Base-by-base conservation (phyloP, 1,140 invertebrate genomes). In the Scaptodrosophila lebanonensis region DNA sequence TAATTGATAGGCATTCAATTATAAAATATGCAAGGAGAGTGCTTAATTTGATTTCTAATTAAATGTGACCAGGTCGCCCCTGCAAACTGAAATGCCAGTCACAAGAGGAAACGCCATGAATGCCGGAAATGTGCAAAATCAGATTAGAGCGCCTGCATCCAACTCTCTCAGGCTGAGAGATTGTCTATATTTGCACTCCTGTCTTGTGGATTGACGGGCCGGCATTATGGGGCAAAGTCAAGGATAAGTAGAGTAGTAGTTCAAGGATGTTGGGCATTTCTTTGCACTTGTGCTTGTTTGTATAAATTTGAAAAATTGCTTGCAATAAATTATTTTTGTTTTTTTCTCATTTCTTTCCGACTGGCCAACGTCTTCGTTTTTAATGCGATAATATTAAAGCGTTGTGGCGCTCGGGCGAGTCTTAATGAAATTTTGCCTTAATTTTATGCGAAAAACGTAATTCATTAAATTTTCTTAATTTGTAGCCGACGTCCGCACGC, bases 1-100 rank as follows among this genome's bases (percentile, higher is more conserved):
- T 63, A 73, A 68, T 73, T 58, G 54, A 71, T 61, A 56, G n/a
- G n/a, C n/a, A n/a, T 54, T 61, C 56, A 61, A 71, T 70, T 64
- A 59, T 52, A 4, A 25, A 33, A 33, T 42, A 35, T 54, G 44
- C 35, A 30, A 29, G 7, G 25, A n/a, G 2, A 8, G 17, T 51
- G 27, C 36, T 54, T 64, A 33, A 71, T 54, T 61, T 52, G 35
- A 15, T 54, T 62, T 52, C 48, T 58, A 69, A 73, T 69, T 75
- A 65, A 75, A 64, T 60, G 50, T 40, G 16, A 30, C 22, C 50
- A 32, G 42, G 33, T 4, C 5, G 9, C 17, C 43, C 38, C 56
- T 54, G 39, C 47, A 50, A 50, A 61, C 56, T 49, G 12, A 50
- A 47, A 49, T 51, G 32, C 33, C 40, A 13, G 64, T 45, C 45